Conservation (phyloP, 1,140 invertebrate genomes). For the Platorchestia sp. region DNA sequence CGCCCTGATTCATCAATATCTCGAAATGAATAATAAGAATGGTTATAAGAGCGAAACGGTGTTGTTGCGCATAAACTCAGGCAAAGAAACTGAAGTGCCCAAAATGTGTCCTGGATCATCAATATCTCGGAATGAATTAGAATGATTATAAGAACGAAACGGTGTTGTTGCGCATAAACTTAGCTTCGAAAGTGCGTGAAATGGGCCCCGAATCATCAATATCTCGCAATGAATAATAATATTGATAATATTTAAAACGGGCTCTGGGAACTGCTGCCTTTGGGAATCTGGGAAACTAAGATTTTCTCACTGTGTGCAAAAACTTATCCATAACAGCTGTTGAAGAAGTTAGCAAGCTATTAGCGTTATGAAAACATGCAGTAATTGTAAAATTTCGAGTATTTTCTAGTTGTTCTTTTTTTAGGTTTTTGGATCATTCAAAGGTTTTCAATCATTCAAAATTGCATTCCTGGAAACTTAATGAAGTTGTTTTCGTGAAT, state of each 20-base stretch:
- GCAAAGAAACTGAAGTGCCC: no score
- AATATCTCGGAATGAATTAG: no score
- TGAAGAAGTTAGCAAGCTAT: not conserved
- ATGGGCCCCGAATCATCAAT: not conserved
- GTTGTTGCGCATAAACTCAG: no score
- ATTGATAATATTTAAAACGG: not conserved
- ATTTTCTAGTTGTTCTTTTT: no score
- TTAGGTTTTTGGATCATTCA: no score
- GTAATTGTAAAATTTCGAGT: no score
- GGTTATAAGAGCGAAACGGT: not conserved
- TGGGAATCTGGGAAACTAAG: not conserved
- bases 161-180: not conserved
- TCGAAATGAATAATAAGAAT: not conserved
- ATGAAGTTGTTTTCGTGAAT: no score
- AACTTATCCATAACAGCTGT: not conserved
- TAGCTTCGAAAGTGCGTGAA: not conserved
- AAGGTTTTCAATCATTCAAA: no score
- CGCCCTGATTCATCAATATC: not conserved
- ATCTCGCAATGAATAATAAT: not conserved
- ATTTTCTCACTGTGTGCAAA: not conserved
- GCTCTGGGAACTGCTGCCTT: not conserved
- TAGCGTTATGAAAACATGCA: no score
- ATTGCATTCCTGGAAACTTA: no score
- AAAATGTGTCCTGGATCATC: no score
- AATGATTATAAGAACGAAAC: no score